Base-by-base conservation (phyloP, 2,797 vertebrate species). In the Hemitrygon akajei region DNA sequence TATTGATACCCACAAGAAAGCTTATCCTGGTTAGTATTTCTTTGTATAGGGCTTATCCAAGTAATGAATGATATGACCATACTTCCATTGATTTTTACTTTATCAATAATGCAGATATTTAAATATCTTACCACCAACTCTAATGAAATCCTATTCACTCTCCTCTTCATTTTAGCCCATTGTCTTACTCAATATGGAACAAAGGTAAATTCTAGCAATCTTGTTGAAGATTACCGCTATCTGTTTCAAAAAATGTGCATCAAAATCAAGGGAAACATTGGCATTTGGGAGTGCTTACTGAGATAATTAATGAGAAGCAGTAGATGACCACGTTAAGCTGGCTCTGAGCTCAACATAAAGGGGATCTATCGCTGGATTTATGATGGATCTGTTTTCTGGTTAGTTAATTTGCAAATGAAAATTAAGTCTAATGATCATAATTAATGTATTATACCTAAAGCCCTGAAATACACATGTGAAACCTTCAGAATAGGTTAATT, bases 381-480 rank as follows among this genome's bases (percentile, higher is more conserved):
- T 92, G 22, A 9, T 71, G 69, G 47, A 92, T 92, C 91, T 56
- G 30, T 56, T 56, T 56, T 92, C 69, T 73, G 30, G 14, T 75
- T 75, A 56, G 11, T 10, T 92, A 92, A 40, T 56, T 25, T 73
- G 63, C 91, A 92, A 56, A 40, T 66, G 60, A 20, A 63, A 89
- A 89, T 66, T 30, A 87, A 58, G 27, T 56, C 11, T 75, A 92
- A 92, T 75, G 22, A 92, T 92, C 91, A 92, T 75, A 92, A 47
- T 92, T 75, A 47, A 92, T 37, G 34, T 16, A 75, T 92, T 92
- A 92, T 92, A 75, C 63, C 37, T 92, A 56, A 73, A 27, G 47
- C 37, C 69, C 25, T 27, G 47, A 92, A 69, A 37, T 89, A n/a
- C 34, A 47, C 91, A 40, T 92, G 69, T 47, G 69, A 40, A 73